phyloP scores from a whole-genome alignment of 2,113 vertebrate species.

The Channa maculata region DNA sequence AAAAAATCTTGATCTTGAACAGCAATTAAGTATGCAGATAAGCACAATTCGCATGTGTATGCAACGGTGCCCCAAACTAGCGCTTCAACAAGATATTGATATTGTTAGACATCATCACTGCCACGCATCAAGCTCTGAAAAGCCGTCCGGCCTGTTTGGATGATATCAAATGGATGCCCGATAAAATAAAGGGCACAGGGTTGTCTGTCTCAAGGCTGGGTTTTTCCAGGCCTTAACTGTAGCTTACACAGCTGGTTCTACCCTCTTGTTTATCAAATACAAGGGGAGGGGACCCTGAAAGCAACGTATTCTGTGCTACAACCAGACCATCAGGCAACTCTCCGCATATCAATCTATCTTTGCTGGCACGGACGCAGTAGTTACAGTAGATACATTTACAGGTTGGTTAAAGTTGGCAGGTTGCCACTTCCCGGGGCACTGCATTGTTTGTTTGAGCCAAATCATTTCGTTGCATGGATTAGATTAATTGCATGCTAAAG shows the following conservation, averaged over 20 bases:
- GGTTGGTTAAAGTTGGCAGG: slow-evolving; percentile 27
- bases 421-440: slow-evolving; percentile 4
- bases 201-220: slow-evolving; percentile 56
- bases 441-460: slow-evolving; percentile 21
- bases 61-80: slow-evolving; percentile 5
- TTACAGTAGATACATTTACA: slow-evolving; percentile 15
- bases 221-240: slow-evolving; percentile 65
- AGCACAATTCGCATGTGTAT: neutral
- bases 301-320: slow-evolving; percentile 10
- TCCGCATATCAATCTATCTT: slow-evolving; percentile 44
- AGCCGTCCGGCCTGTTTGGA: slow-evolving; percentile 50
- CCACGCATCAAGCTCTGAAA: slow-evolving; percentile 61
- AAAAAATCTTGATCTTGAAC: no score
- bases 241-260: slow-evolving; percentile 76
- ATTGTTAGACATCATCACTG: slow-evolving; percentile 7
- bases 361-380: slow-evolving; percentile 9
- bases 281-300: slow-evolving; percentile 41
- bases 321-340: slow-evolving; percentile 29
- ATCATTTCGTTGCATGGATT: slow-evolving; percentile 25
- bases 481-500: slow-evolving; percentile 44
- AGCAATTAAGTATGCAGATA: no score
- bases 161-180: slow-evolving; percentile 66
- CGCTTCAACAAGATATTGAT: slow-evolving; percentile 18
- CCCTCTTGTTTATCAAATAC: slow-evolving; percentile 65
- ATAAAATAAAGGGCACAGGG: slow-evolving; percentile 67